These are phyloP conservation scores for Allophyes oxyacanthae DNA, from an alignment of 2,888 invertebrate genomes.

Conservation along the genomic window DNA sequence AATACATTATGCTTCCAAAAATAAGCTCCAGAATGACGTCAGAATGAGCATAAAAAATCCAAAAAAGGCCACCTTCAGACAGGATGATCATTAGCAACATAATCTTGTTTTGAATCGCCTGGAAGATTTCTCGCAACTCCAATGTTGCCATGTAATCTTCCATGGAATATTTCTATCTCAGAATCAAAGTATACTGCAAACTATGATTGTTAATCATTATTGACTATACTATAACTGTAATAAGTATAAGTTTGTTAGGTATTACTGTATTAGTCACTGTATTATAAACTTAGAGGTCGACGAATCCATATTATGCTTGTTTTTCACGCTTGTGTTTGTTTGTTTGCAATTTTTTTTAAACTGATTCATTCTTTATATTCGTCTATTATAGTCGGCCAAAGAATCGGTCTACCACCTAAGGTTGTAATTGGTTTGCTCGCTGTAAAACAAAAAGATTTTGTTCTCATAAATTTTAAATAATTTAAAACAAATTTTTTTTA, in stretches of 20 bases:
- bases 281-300: constrained; percentile 16
- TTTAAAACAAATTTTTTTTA: too few relatives aligned
- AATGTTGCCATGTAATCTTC: constrained; percentile 11
- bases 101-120: constrained; percentile 17
- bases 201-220: neutral
- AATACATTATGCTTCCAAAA: constrained; percentile 17
- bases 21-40: neutral
- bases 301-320: neutral
- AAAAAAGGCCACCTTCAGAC: constrained; percentile 24
- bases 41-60: constrained; percentile 20
- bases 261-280: constrained; percentile 21
- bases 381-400: too few relatives aligned
- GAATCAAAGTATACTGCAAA: constrained; percentile 3
- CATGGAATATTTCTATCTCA: constrained; percentile 26
- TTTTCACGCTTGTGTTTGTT: neutral
- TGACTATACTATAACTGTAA: too few relatives aligned
- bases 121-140: constrained; percentile 20
- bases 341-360: neutral
- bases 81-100: constrained; percentile 21
- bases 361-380: neutral
- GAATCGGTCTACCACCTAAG: too few relatives aligned
- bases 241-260: constrained; percentile 1
- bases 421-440: too few relatives aligned
- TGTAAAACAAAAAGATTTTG: too few relatives aligned
- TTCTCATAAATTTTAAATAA: too few relatives aligned